A percentile compares a stretch with the other conserved stretches of the same genome.
Evolutionary conservation across 2,888 invertebrate genomes (phyloP).

Genomic region (Muscina levida): DNA sequence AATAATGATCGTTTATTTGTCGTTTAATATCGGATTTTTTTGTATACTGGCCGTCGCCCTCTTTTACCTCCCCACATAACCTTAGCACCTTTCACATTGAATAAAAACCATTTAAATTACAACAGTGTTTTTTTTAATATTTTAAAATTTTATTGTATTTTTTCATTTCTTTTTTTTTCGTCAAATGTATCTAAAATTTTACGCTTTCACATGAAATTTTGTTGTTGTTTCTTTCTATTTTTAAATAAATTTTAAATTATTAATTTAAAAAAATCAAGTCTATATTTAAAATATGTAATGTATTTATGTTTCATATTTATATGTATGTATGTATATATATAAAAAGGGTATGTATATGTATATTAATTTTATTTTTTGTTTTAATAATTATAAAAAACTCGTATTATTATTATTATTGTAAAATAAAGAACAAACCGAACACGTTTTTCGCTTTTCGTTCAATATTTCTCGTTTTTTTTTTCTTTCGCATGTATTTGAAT

Average conservation of each 20-base stretch:
- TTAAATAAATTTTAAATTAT: conserved; percentile 51
- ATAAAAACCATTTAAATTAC: too few relatives aligned
- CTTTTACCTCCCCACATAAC: too few relatives aligned
- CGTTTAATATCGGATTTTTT: too few relatives aligned
- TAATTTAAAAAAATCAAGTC: conserved; percentile 60
- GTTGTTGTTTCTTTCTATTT: conserved; percentile 42
- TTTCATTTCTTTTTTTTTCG: conserved; percentile 4
- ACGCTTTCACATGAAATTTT: conserved; percentile 16
- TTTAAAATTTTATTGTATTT: conserved; percentile 27
- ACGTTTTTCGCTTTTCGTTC: conserved; percentile 43
- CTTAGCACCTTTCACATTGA: too few relatives aligned
- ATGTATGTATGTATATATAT: conserved; percentile 52
- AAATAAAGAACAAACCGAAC: conserved; percentile 44
- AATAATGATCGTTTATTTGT: too few relatives aligned
- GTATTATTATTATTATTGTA: conserved; percentile 43
- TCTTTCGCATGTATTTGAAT: conserved; percentile 50
- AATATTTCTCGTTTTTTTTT: not conserved
- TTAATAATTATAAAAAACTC: conserved; percentile 17
- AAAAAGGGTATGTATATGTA: conserved; percentile 44
- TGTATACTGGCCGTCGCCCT: too few relatives aligned
- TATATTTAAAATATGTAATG: conserved; percentile 60
- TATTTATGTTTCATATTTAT: conserved; percentile 45
- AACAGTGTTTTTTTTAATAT: conserved; percentile 24
- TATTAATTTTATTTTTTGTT: too few relatives aligned
- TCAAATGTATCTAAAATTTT: conserved; percentile 43